Percentiles rank a stretch among this genome's conserved stretches.
Evolutionary conservation across 1,140 invertebrate genomes (phyloP).

Genomic region (Ips nitidus): DNA sequence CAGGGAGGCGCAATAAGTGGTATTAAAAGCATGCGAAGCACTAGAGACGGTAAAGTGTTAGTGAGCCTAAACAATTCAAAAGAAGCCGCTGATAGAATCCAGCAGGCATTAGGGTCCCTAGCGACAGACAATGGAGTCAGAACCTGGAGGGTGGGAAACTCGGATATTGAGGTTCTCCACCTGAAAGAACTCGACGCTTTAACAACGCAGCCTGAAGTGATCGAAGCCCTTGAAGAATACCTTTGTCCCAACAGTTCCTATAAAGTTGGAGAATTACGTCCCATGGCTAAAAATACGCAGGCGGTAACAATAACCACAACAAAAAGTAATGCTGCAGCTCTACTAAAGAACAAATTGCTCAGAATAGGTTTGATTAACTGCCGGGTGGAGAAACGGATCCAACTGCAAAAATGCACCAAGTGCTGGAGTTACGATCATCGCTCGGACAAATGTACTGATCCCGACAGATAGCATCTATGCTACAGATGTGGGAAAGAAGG

Average conservation of each 20-base stretch:
- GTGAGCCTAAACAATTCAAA: no score
- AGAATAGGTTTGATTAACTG: constrained; percentile 1
- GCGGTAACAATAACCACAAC: not conserved
- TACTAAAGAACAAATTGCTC: not conserved
- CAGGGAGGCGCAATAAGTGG: no score
- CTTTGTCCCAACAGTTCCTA: not conserved
- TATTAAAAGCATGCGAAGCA: no score
- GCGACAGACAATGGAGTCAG: no score
- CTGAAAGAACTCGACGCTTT: constrained; percentile 12
- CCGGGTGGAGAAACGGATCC: not conserved
- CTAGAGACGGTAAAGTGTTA: no score
- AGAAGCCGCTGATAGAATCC: no score
- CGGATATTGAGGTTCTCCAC: not conserved
- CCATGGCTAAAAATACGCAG: not conserved
- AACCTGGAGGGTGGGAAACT: no score
- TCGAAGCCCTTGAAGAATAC: not conserved
- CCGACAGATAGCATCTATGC: not conserved
- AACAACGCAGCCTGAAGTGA: constrained; percentile 11
- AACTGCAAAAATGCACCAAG: not conserved
- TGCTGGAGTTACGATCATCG: not conserved
- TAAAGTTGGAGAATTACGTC: not conserved
- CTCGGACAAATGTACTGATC: not conserved
- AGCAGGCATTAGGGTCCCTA: no score
- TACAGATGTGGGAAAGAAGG: not conserved
- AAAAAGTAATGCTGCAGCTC: not conserved